Evolutionary conservation across 2,797 vertebrate genomes (phyloP).

Genomic region (Poecilia wingei): DNA sequence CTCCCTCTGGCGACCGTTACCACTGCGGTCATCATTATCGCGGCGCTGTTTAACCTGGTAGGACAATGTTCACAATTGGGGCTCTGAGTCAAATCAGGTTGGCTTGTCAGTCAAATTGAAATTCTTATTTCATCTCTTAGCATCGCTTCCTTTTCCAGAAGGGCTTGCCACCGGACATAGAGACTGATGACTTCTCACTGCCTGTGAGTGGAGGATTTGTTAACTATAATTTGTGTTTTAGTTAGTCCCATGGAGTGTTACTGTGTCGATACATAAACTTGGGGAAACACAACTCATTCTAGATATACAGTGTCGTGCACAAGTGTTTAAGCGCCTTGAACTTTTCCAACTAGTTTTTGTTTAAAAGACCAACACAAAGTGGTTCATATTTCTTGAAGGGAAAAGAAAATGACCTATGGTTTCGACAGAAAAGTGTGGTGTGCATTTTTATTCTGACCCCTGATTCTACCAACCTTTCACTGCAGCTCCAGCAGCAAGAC

Average conservation of each 20-base stretch:
- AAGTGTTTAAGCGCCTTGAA: neutral
- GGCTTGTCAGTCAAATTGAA: constrained; percentile 47
- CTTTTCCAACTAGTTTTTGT: neutral
- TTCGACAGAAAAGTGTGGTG: neutral
- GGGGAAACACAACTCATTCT: neutral
- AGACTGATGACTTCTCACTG: constrained; percentile 56
- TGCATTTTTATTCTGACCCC: neutral
- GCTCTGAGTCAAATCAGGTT: constrained; percentile 8
- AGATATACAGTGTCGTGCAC: neutral
- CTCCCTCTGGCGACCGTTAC: constrained; percentile 86
- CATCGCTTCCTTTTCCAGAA: constrained; percentile 54
- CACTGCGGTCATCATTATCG: constrained; percentile 83
- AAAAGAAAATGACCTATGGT: neutral
- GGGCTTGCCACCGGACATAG: constrained; percentile 2
- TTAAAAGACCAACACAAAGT: neutral
- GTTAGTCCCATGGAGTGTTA: neutral
- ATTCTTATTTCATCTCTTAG: constrained; percentile 25
- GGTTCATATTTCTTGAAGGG: neutral
- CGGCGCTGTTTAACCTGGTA: constrained; percentile 91
- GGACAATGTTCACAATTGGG: constrained; percentile 27
- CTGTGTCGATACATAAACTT: neutral
- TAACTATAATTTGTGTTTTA: constrained; percentile 1
- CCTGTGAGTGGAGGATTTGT: constrained; percentile 73
- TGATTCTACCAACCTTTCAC: neutral
- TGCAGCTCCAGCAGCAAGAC: neutral